phyloP scores from a whole-genome alignment of 1,140 invertebrate species.

The Zelostemma sp. region DNA sequence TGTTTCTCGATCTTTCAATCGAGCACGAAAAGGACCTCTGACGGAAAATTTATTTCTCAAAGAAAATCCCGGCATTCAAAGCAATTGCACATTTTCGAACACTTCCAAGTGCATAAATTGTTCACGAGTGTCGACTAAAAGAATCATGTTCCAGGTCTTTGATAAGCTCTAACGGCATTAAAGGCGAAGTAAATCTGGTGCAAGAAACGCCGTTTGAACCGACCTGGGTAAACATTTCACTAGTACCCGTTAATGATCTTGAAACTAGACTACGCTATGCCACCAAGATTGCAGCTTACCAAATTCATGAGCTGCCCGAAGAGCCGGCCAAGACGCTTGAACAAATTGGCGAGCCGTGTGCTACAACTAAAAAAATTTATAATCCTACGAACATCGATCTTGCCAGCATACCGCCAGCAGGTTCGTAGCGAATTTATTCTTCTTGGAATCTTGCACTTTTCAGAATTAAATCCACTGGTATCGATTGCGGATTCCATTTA shows the following conservation, averaged over 20 bases:
- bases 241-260: constrained; percentile 75
- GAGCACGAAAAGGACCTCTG: background rate
- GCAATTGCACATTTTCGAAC: no score
- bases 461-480: background rate
- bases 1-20: constrained; percentile 18
- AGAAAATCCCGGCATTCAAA: no score
- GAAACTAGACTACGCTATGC: constrained; percentile 76
- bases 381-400: constrained; percentile 77
- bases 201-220: constrained; percentile 89
- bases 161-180: constrained; percentile 85
- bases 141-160: constrained; percentile 72
- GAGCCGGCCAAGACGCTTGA: constrained; percentile 69
- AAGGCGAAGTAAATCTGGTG: constrained; percentile 82
- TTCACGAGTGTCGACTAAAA: no score
- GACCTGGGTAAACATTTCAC: constrained; percentile 83
- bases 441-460: constrained; percentile 1
- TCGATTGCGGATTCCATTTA: no score
- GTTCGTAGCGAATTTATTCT: constrained; percentile 56
- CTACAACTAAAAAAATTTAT: constrained; percentile 77
- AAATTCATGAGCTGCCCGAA: constrained; percentile 79
- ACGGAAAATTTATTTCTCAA: no score
- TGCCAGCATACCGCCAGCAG: constrained; percentile 74
- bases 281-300: constrained; percentile 74
- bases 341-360: constrained; percentile 71
- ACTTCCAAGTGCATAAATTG: no score